Percentiles rank a stretch among this genome's conserved stretches.
Conservation (phyloP, 2,113 vertebrate genomes). For the Hemiscyllium ocellatum region DNA sequence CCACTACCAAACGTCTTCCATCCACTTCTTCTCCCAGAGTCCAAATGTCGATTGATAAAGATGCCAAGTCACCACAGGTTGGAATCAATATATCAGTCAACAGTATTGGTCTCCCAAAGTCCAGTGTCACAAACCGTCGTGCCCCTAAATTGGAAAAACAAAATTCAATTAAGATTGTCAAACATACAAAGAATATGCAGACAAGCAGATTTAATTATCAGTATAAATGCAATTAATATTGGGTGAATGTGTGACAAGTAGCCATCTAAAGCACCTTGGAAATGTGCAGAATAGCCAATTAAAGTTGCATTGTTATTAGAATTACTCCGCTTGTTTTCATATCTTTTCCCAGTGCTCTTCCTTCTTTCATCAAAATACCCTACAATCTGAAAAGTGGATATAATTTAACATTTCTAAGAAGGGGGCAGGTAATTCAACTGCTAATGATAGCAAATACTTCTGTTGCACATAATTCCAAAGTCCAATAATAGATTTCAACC, state of each 20-base stretch:
- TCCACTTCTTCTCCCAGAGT: conserved; percentile 96
- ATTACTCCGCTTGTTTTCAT: not conserved
- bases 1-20: conserved; percentile 86
- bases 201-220: not conserved
- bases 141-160: conserved; percentile 64
- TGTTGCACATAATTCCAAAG: not conserved
- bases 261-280: not conserved
- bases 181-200: not conserved
- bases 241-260: not conserved
- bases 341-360: not conserved
- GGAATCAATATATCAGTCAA: conserved; percentile 92
- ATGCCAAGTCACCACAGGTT: conserved; percentile 90
- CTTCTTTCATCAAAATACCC: not conserved
- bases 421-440: not conserved
- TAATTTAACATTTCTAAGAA: not conserved
- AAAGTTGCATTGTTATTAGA: not conserved
- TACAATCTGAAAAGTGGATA: not conserved
- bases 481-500: not conserved
- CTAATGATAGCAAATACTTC: not conserved
- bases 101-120: conserved; percentile 88
- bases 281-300: not conserved
- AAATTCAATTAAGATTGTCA: not conserved
- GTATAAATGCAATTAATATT: not conserved
- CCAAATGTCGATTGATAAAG: conserved; percentile 97
- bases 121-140: conserved; percentile 89